Conservation (phyloP, 2,888 invertebrate genomes). For the Campoplex capitator region DNA sequence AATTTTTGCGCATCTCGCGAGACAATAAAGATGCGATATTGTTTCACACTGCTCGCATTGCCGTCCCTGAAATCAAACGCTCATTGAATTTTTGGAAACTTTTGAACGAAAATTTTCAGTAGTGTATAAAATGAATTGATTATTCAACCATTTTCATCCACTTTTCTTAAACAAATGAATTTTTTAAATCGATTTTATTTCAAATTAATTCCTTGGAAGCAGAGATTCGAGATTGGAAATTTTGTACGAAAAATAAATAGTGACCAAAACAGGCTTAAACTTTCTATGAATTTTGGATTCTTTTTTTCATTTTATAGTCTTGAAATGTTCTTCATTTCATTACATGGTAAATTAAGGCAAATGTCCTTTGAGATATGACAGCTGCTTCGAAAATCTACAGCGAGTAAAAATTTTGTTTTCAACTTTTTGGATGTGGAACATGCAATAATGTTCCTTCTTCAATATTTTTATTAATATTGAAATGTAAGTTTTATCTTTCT, state of each 20-base stretch:
- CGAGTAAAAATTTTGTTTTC: no score
- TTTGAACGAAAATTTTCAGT: neutral
- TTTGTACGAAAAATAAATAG: no score
- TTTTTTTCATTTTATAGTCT: neutral
- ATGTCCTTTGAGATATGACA: neutral
- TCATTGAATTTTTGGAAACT: neutral
- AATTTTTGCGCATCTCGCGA: constrained; percentile 69
- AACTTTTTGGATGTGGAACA: neutral
- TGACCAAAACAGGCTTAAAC: no score
- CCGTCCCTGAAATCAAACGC: constrained; percentile 69
- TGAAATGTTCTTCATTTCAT: neutral
- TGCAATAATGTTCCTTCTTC: neutral
- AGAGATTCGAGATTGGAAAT: neutral
- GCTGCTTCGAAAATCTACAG: neutral
- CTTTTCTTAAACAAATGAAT: neutral
- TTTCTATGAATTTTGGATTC: neutral
- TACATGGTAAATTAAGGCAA: neutral
- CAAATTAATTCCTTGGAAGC: neutral
- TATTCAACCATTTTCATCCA: neutral
- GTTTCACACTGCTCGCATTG: constrained; percentile 72
- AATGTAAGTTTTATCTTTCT: constrained; percentile 57
- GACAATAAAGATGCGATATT: constrained; percentile 74
- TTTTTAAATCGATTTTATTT: neutral
- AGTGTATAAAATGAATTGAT: neutral
- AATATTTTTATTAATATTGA: neutral